Conservation (phyloP, 64 coral and sea anemone species). For the Anthopleura sola region DNA sequence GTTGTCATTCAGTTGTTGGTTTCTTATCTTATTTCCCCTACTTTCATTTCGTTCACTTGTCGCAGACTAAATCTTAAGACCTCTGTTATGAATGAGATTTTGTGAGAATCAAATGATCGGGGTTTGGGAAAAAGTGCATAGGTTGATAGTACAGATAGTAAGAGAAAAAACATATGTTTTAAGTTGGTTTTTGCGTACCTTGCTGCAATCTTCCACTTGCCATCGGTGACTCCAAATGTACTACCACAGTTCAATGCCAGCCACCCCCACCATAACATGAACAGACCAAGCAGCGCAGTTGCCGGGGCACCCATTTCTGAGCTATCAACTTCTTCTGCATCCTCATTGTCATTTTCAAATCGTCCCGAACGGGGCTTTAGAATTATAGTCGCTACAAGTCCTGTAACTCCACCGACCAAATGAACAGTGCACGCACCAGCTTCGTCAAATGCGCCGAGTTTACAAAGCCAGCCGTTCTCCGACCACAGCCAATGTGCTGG, state of each 20-base stretch:
- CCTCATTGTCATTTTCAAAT: slow-evolving; percentile 58
- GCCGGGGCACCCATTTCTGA: slow-evolving; percentile 65
- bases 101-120: not conserved
- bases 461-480: slow-evolving; percentile 50
- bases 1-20: not conserved
- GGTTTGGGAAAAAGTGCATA: not conserved
- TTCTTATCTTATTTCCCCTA: too few species aligned
- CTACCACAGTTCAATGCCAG: slow-evolving; percentile 80
- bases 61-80: too few species aligned
- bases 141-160: too few species aligned
- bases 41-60: too few species aligned
- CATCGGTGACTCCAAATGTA: slow-evolving; percentile 74
- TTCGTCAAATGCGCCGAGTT: slow-evolving; percentile 57
- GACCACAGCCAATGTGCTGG: slow-evolving; percentile 83
- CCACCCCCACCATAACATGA: slow-evolving; percentile 92
- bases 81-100: not conserved
- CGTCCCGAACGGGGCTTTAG: slow-evolving; percentile 65
- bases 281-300: slow-evolving; percentile 62
- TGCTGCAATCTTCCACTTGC: slow-evolving; percentile 74
- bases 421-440: slow-evolving; percentile 72
- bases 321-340: not conserved
- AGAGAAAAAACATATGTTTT: too few species aligned
- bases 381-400: slow-evolving; percentile 70
- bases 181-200: slow-evolving; percentile 28
- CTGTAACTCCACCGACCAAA: slow-evolving; percentile 66